phyloP scores from a whole-genome alignment of 2,113 vertebrate genomes.

The Lichenostomus cassidix region DNA sequence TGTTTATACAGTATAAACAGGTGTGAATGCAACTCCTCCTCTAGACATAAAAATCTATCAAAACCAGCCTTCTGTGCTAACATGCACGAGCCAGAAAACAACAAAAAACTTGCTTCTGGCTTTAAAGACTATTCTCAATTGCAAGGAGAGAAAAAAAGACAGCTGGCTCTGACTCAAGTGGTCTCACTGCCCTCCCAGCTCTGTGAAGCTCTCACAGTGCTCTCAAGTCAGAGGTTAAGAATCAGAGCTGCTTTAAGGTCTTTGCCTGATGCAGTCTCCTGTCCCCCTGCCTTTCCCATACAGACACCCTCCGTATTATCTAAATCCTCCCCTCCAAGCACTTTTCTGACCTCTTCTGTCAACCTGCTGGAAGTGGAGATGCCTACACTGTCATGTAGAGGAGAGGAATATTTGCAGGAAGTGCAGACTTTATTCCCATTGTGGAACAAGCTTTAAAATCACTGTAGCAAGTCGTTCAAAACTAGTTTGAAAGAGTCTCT shows the following conservation, averaged over 20 bases:
- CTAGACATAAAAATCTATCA: background rate
- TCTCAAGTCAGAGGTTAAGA: background rate
- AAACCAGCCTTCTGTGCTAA: background rate
- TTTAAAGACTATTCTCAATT: background rate
- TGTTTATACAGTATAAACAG: background rate
- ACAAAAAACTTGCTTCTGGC: background rate
- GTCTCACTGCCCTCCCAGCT: background rate
- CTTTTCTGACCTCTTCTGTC: background rate
- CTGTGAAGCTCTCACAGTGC: background rate
- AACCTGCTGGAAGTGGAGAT: background rate
- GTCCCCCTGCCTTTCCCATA: background rate
- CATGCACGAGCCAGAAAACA: background rate
- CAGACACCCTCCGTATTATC: background rate
- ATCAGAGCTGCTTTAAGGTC: background rate
- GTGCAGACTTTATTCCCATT: background rate
- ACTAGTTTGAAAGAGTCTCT: background rate
- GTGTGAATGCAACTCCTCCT: background rate
- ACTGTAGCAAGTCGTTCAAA: accelerated
- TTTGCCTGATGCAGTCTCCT: background rate
- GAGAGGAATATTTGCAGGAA: background rate
- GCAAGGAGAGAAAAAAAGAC: background rate
- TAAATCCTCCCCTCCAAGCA: background rate
- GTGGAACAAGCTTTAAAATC: background rate
- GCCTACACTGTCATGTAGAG: accelerated
- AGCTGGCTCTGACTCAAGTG: background rate